Base-by-base conservation (phyloP, 2,797 vertebrate species). In the Cygnus olor region DNA sequence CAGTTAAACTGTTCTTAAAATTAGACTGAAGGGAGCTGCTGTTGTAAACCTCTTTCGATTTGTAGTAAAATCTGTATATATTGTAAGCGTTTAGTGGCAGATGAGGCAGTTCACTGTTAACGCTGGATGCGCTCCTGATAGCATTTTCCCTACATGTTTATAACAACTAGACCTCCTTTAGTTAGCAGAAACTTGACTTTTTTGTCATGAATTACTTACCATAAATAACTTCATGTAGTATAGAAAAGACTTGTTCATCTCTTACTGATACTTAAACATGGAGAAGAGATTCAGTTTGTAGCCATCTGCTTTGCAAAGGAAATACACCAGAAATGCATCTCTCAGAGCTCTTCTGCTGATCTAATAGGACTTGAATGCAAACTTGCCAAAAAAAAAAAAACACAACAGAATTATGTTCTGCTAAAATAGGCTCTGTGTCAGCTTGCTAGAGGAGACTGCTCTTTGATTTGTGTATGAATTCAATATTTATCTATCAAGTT, bases 61-160 rank as follows among this genome's bases (percentile, higher is more conserved):
- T 81, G 15, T 51, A 60, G 44, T 0, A 1, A 47, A 51, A 54
- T 17, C 58, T 80, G 3, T 11, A 4, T n/a, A 36, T 4, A 3
- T 47, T 68, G 36, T 4, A 36, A 77, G 38, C 24, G 20, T 54
- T 71, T 25, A 2, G n/a, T 1, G 6, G 16, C 61, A 49, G 42
- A 17, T 44, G 36, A 27, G 6, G 8, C n/a, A 60, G 13, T 53
- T 30, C 25, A 27, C 34, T 91, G 66, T 13, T 61, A 61, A 24
- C 34, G 15, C 16, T 32, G 53, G 36, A 19, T 71, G 15, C 9
- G 4, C 13, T 64, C 28, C 16, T 30, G 19, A 12, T 17, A 49
- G 18, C 27, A 9, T 70, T 70, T 47, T 36, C 34, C 24, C 34
- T 38, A 70, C 49, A 38, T 53, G 17, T 51, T 70, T 51, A 51